phyloP scores from a whole-genome alignment of 2,797 vertebrate species.

The Fratercula arctica region DNA sequence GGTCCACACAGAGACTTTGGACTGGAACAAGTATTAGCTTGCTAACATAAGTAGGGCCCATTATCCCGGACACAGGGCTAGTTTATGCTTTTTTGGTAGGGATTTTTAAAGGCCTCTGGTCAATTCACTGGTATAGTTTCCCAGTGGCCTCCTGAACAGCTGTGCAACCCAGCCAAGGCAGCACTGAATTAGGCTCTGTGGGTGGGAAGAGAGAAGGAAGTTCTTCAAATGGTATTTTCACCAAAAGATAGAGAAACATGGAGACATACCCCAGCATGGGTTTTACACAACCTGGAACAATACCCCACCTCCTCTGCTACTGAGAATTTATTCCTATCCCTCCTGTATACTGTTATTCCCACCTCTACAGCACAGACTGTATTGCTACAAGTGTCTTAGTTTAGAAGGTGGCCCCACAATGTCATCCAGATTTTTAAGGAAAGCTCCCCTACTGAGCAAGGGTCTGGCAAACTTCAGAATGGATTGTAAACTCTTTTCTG shows the following conservation, averaged over 20 bases:
- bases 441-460: background rate
- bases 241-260: background rate
- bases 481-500: background rate
- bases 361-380: background rate
- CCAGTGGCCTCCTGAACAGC: background rate
- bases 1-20: background rate
- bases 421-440: background rate
- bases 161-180: fast-evolving
- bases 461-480: background rate
- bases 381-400: background rate
- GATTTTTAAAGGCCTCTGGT: background rate
- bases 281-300: background rate
- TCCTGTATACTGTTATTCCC: background rate
- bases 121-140: background rate
- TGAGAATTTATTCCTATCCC: background rate
- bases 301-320: background rate
- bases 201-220: background rate
- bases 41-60: background rate
- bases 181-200: background rate
- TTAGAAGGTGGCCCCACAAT: background rate
- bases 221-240: background rate
- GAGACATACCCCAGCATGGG: background rate
- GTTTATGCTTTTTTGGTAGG: background rate
- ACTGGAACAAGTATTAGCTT: background rate
- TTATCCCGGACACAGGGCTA: background rate